Base-by-base conservation (phyloP, 2,113 vertebrate species). In the Notothenia rossii region DNA sequence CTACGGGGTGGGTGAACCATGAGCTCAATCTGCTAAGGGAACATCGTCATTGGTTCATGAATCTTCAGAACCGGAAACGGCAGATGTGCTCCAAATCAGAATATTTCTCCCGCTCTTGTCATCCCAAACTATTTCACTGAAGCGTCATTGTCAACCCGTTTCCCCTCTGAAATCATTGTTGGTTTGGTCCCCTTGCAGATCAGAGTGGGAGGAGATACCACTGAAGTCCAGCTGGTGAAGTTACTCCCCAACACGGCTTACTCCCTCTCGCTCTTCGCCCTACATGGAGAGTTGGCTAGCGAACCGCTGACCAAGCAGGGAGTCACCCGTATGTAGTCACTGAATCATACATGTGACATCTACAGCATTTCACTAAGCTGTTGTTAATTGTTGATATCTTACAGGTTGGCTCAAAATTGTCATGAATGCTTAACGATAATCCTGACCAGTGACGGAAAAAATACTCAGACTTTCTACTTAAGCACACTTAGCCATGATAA, bases 231-330 rank as follows among this genome's bases (percentile, higher is more conserved):
- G 89, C 95, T 99, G 93, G 92, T 92, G 53, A 96, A 95, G 68
- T 93, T 99, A 81, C 79, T 94, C 40, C 97, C 98, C 77, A 96
- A 97, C 90, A 99, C 98, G 0, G 96, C 96, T 59, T 99, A 99
- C 65, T 90, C 93, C 0, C 75, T 99, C 72, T 97, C 95, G 2
- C 83, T 98, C 69, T 95, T 96, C 0, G 96, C 97, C 2, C 74
- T 92, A 29, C 91, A 97, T 56, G 95, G 96, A 25, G 96, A 98
- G 63, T 92, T 95, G 25, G 91, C 93, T 2, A 98, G 96, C 43
- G 96, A 97, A 60, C 96, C 98, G 2, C 96, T 96, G 76, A 96
- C 93, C 51, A 91, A 95, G 65, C 96, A 96, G 88, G 96, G 96
- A 95, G 96, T 97, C 77, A 99, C 98, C 1, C 81, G 98, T 99